phyloP scores from a whole-genome alignment of 2,888 invertebrate genomes.

The Troides oblongomaculatus region DNA sequence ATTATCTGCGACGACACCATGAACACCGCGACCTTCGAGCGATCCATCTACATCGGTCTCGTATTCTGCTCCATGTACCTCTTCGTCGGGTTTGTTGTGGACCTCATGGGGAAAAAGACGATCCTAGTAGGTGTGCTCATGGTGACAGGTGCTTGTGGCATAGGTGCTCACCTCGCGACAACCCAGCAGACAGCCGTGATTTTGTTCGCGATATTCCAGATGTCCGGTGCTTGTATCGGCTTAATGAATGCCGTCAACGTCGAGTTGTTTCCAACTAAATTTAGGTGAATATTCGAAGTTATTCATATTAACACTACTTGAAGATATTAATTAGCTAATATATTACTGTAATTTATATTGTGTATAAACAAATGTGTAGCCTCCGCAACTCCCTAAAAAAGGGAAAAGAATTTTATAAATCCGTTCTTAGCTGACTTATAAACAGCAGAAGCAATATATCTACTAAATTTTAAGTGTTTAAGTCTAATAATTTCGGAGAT shows the following conservation, averaged over 20 bases:
- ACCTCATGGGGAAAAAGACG: conserved; percentile 75
- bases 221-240: conserved; percentile 79
- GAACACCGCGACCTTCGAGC: conserved; percentile 82
- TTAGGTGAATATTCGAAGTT: conserved; percentile 46
- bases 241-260: conserved; percentile 80
- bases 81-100: conserved; percentile 81
- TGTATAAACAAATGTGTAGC: no score
- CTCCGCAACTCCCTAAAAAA: no score
- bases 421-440: no score
- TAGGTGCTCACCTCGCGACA: conserved; percentile 80
- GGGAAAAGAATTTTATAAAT: no score
- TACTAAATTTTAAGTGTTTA: no score
- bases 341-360: no score
- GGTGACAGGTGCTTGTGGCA: conserved; percentile 78
- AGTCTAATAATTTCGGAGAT: no score
- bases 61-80: conserved; percentile 83
- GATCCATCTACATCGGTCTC: conserved; percentile 83
- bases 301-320: no score
- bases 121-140: conserved; percentile 74
- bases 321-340: no score
- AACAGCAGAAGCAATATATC: no score
- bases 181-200: conserved; percentile 80
- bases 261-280: conserved; percentile 81
- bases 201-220: conserved; percentile 77
- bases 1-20: conserved; percentile 75